These are phyloP conservation scores for Oreochromis spilurus DNA, from an alignment of 2,113 vertebrate genomes.

Conservation along the genomic window DNA sequence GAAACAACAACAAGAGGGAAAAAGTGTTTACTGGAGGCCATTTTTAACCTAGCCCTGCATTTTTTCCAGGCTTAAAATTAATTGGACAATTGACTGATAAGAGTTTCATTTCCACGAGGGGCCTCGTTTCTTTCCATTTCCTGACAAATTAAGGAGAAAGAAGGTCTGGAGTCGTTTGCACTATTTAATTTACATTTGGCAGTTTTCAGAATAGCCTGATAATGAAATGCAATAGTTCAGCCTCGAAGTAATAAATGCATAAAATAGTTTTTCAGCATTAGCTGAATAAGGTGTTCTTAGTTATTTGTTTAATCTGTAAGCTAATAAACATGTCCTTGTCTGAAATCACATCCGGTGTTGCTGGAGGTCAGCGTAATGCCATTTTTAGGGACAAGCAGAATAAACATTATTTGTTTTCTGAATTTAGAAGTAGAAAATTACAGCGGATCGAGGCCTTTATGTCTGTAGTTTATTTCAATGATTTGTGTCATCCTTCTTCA, in stretches of 20 bases:
- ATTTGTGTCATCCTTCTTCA: neutral
- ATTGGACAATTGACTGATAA: neutral
- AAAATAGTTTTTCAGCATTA: neutral
- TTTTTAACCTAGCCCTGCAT: neutral
- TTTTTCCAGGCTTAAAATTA: neutral
- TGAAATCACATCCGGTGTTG: neutral
- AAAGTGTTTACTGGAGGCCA: neutral
- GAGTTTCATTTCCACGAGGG: neutral
- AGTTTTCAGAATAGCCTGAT: neutral
- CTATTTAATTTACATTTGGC: neutral
- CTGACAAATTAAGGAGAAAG: neutral
- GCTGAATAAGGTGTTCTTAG: neutral
- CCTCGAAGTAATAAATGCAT: neutral
- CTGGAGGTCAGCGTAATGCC: neutral
- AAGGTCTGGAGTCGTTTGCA: neutral
- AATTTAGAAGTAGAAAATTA: neutral
- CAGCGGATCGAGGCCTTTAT: no score
- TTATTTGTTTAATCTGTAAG: neutral
- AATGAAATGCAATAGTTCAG: neutral
- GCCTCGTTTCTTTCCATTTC: neutral
- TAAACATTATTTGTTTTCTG: neutral
- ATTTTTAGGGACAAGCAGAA: neutral
- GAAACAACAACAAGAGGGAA: neutral
- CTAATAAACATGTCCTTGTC: neutral
- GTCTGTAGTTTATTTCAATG: no score